Evolutionary conservation across 23 tunicate species (phyloP).

Genomic region (Halocynthia roretzi): DNA sequence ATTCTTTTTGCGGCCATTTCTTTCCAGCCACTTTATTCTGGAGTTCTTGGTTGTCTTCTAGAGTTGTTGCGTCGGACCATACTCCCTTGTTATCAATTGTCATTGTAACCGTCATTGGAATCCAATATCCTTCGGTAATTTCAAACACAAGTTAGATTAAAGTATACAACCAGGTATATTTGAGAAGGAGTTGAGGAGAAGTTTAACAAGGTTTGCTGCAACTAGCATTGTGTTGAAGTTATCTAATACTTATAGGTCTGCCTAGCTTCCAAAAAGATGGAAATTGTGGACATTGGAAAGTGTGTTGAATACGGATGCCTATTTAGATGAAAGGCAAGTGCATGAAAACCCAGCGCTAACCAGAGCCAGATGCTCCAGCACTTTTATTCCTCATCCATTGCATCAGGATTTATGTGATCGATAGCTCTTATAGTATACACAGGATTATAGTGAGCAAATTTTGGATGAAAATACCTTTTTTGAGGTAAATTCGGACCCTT

Average conservation of each 20-base stretch:
- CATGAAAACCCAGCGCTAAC: no score
- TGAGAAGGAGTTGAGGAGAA: background rate
- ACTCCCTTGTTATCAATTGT: slow-evolving; percentile 20
- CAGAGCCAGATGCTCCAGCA: no score
- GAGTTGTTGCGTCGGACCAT: slow-evolving; percentile 18
- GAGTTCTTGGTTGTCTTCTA: slow-evolving; percentile 53
- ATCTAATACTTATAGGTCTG: no score
- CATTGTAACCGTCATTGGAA: slow-evolving; percentile 46
- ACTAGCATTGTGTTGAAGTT: no score
- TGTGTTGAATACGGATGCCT: background rate
- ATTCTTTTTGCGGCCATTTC: slow-evolving; percentile 57
- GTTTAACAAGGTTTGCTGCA: no score
- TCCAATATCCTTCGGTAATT: slow-evolving; percentile 10
- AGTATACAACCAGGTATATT: background rate
- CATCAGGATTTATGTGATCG: background rate
- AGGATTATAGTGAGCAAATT: no score
- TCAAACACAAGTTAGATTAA: background rate
- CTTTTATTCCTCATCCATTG: no score
- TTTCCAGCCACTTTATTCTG: slow-evolving; percentile 23
- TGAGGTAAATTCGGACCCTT: background rate
- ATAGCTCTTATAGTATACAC: no score
- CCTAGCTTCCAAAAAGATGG: background rate
- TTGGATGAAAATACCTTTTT: no score
- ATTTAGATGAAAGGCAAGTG: no score
- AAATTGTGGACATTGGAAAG: background rate